Conservation (phyloP, 2,888 invertebrate species). For the Mantis religiosa region DNA sequence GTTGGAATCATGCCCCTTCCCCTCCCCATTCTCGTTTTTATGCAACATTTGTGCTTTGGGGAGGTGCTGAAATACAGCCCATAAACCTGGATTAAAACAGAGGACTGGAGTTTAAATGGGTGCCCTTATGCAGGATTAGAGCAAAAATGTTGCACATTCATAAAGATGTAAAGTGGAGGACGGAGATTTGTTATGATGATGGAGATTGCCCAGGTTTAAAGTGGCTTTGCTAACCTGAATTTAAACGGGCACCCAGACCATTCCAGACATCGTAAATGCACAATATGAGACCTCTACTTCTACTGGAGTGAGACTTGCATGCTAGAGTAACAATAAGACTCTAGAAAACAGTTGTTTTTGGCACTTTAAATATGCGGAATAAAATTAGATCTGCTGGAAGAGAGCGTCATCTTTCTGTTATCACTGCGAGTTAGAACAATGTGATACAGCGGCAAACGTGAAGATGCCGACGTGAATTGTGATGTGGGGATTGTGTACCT, state of each 20-base stretch:
- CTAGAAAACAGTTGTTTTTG: too few relatives aligned
- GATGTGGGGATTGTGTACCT: too few relatives aligned
- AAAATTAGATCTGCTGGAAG: too few relatives aligned
- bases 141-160: neutral
- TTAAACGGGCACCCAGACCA: neutral
- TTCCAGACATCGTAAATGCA: neutral
- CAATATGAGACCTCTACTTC: neutral
- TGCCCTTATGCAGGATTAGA: neutral
- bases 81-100: neutral
- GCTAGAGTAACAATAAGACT: neutral
- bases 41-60: neutral
- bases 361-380: too few relatives aligned
- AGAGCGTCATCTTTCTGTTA: too few relatives aligned
- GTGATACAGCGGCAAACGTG: too few relatives aligned
- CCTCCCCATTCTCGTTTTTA: neutral
- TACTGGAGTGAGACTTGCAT: neutral
- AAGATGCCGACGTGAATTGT: too few relatives aligned
- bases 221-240: neutral
- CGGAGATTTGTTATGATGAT: neutral
- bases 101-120: neutral
- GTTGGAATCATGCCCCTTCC: neutral
- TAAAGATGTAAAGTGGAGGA: neutral
- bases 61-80: neutral
- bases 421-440: too few relatives aligned
- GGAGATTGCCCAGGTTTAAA: neutral